A percentile compares a stretch with the other conserved stretches of the same genome.
phyloP scores from a whole-genome alignment of 2,888 invertebrate species.

The Melinaea menophilus region DNA sequence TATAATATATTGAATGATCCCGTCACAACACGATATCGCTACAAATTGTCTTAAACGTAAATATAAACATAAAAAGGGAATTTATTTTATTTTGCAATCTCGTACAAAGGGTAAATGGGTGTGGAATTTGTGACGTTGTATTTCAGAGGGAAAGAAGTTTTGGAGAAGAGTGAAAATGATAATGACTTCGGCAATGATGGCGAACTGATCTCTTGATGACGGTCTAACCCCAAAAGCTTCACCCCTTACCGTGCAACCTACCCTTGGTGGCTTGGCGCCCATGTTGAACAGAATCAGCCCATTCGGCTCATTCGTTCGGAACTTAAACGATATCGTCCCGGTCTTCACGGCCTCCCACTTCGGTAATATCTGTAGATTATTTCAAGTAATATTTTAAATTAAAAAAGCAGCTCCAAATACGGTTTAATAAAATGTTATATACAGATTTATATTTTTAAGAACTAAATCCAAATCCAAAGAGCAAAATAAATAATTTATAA shows the following conservation, averaged over 20 bases:
- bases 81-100: slow-evolving; percentile 25
- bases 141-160: slow-evolving; percentile 16
- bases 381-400: background rate
- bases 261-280: slow-evolving; percentile 86
- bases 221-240: slow-evolving; percentile 73
- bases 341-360: slow-evolving; percentile 94
- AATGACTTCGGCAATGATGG: slow-evolving; percentile 45
- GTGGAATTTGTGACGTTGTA: slow-evolving; percentile 16
- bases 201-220: slow-evolving; percentile 40
- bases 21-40: slow-evolving; percentile 16
- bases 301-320: slow-evolving; percentile 96
- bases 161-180: slow-evolving; percentile 21
- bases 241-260: slow-evolving; percentile 82
- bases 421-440: no score
- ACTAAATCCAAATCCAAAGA: no score
- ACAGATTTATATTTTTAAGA: no score
- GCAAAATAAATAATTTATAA: no score
- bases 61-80: background rate
- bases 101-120: slow-evolving; percentile 18
- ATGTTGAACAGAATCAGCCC: slow-evolving; percentile 96
- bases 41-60: slow-evolving; percentile 15
- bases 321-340: slow-evolving; percentile 94
- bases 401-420: background rate
- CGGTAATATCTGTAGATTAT: slow-evolving; percentile 83
- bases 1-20: background rate